Base-by-base conservation (phyloP, 2,113 vertebrate genomes). In the Polyodon spathula region DNA sequence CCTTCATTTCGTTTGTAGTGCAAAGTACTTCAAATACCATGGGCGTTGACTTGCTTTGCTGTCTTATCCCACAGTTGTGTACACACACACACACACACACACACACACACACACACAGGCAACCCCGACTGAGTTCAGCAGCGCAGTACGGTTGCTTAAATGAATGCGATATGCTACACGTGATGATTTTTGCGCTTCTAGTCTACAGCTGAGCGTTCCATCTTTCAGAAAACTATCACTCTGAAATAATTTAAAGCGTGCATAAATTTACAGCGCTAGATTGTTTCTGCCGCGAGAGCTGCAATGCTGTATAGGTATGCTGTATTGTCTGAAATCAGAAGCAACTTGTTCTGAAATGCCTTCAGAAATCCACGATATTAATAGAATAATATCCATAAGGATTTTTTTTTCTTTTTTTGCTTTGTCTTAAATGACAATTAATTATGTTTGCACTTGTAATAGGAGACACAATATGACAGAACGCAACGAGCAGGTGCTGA, bases 1-100 rank as follows among this genome's bases (percentile, higher is more conserved):
- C 11, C 15, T 72, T 66, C 74, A 76, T 74, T 69, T 76, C 81
- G 76, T 85, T 82, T 78, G 79, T 84, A 6, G 75, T 72, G 53
- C 78, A 77, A 77, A 79, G 75, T 81, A 80, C 78, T 79, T 78
- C 80, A 17, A 55, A 77, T 72, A 70, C 66, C 64, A 56, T 61
- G 76, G 76, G 78, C 75, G 76, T 78, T 65, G 70, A 70, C 77
- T 59, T 64, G 48, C 53, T 54, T n/a, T 17, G 37, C 60, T 57
- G 66, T 54, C 60, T 40, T 62, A 3, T 66, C 67, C 60, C 62
- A 53, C 43, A 48, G 59, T 60, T 56, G 54, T 42, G 58, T 59
- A 58, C 63, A 27, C 54, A 40, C 40, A 46, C 12, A 37, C 40
- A 54, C 38, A n/a, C n/a, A 58, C 63, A 27, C 54, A 40, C 40